Percentiles rank a stretch among this genome's conserved stretches.
Evolutionary conservation across 1,140 invertebrate species (phyloP).

Genomic region (Megathymus violae): DNA sequence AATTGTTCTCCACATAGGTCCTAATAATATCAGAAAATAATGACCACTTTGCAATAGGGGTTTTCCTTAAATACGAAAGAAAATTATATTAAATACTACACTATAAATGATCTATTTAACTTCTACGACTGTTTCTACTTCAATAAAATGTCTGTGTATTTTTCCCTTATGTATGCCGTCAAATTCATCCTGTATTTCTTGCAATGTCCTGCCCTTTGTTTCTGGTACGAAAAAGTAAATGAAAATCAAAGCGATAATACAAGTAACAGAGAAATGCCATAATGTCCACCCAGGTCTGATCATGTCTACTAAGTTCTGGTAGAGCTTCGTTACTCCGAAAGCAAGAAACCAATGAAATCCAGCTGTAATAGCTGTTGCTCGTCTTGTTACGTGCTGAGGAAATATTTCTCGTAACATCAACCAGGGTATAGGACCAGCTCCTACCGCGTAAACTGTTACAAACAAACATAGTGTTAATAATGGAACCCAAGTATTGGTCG

Average conservation of each 20-base stretch:
- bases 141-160: slow-evolving; percentile 75
- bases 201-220: slow-evolving; percentile 89
- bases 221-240: slow-evolving; percentile 89
- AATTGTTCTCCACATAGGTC: background rate
- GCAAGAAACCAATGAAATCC: slow-evolving; percentile 88
- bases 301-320: slow-evolving; percentile 83
- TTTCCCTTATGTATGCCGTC: slow-evolving; percentile 74
- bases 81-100: background rate
- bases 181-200: slow-evolving; percentile 89
- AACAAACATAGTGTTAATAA: slow-evolving; percentile 71
- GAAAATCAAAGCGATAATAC: slow-evolving; percentile 86
- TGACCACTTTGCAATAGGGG: background rate
- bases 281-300: slow-evolving; percentile 85
- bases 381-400: slow-evolving; percentile 86
- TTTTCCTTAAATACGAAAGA: too few relatives aligned
- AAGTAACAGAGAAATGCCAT: slow-evolving; percentile 88
- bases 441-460: slow-evolving; percentile 75
- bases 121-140: slow-evolving; percentile 72
- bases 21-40: background rate
- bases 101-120: slow-evolving; percentile 31
- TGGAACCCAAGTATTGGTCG: slow-evolving; percentile 68
- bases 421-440: slow-evolving; percentile 87
- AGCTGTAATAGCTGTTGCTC: slow-evolving; percentile 86
- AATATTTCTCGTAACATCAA: slow-evolving; percentile 87
- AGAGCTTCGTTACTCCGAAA: slow-evolving; percentile 88